Base-by-base conservation (phyloP, 1,140 invertebrate species). In the Pogonus chalceus region DNA sequence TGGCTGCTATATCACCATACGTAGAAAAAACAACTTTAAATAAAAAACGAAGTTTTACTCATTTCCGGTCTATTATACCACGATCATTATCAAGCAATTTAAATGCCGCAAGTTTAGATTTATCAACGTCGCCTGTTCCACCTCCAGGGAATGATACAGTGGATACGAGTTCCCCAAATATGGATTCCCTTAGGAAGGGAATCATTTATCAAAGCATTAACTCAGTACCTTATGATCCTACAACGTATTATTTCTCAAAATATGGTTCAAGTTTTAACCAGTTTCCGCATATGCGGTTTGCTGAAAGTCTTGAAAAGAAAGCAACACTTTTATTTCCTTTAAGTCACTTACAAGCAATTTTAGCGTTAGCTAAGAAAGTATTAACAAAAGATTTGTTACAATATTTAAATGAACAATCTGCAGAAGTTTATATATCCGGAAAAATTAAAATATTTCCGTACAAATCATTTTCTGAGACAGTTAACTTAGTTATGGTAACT, bases 241-340 rank as follows among this genome's bases (percentile, higher is more conserved):
- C 82, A 0, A 84, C 81, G 9, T 87, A 92, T 67, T 94, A 93
- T 69, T 96, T 96, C 62, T 83, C 86, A 48, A 91, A 92, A 63
- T 91, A 88, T 64, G 93, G 92, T 18, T 95, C 93, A 0, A 92
- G 88, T 65, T 96, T 96, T 57, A 88, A 90, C 71, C 87, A 90
- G 65, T 88, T 88, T 64, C 84, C 85, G 0, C 83, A 89, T 54
- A 84, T 89, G 79, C 73, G 83, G 47, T 82, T 84, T 37, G 79
- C 78, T 10, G 81, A 85, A 46, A 31, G 53, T 4, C 55, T 53
- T 3, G 80, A 85, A 22, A 85, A 79, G 57, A 78, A 78, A 65
- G 69, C 67, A 47, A 76, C 64, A 54, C 70, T 80, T 51, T 79
- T 82, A 61, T 87, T 90, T 64, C 81, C 82, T 26, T 80, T 87